Evolutionary conservation across 2,797 vertebrate species (phyloP).

Genomic region (Stomatorhinus walkeri): DNA sequence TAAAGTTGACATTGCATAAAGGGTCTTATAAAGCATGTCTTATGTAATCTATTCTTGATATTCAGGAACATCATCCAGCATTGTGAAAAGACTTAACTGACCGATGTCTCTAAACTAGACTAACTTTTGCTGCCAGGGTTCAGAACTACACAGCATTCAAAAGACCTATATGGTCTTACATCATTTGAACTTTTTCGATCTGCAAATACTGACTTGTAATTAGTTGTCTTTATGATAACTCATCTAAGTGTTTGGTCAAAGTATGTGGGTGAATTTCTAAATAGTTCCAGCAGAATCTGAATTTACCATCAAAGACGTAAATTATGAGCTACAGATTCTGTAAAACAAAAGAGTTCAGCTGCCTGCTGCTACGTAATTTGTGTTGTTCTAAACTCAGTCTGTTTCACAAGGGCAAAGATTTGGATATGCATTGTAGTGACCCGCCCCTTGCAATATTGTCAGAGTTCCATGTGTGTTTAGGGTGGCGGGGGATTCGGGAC

Average conservation of each 20-base stretch:
- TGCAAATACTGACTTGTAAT: neutral
- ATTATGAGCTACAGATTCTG: neutral
- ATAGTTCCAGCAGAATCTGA: neutral
- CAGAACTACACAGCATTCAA: neutral
- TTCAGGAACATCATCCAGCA: neutral
- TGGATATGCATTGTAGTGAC: neutral
- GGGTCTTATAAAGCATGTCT: neutral
- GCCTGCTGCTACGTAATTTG: neutral
- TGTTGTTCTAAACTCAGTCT: neutral
- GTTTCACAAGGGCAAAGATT: neutral
- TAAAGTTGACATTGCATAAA: neutral
- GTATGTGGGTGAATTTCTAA: neutral
- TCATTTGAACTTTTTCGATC: neutral
- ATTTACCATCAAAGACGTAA: neutral
- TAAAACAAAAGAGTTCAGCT: neutral
- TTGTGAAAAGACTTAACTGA: neutral
- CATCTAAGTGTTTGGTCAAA: neutral
- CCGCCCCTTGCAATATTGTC: neutral
- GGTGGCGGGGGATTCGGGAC: neutral
- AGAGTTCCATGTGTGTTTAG: neutral
- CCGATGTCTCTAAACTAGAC: neutral
- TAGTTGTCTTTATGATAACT: neutral
- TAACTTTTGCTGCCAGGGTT: neutral
- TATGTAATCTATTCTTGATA: neutral
- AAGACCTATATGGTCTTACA: neutral